Percentiles rank a stretch among this genome's conserved stretches.
Evolutionary conservation across 1,140 invertebrate genomes (phyloP).

Genomic region (Paramacrobiotus metropolitanus): DNA sequence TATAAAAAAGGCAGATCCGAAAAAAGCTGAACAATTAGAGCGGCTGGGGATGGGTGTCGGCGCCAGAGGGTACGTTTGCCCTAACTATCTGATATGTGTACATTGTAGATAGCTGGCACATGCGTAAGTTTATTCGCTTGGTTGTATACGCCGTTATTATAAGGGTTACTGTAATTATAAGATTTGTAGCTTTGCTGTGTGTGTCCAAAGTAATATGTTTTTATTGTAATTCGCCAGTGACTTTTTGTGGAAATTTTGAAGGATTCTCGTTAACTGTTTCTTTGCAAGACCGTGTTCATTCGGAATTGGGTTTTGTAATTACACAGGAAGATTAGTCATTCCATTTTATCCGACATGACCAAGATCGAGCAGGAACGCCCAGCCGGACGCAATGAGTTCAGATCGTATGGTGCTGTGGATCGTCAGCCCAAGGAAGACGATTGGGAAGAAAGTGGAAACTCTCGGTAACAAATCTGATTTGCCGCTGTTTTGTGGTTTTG

Average conservation of each 20-base stretch:
- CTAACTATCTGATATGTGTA: conserved; percentile 9
- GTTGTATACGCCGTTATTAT: too few species aligned
- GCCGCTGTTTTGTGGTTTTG: too few species aligned
- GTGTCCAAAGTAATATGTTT: too few species aligned
- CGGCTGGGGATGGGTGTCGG: conserved; percentile 74
- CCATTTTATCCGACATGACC: conserved; percentile 72
- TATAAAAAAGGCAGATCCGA: conserved; percentile 48
- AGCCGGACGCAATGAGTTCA: conserved; percentile 15
- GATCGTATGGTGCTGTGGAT: conserved; percentile 27
- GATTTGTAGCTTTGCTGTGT: too few species aligned
- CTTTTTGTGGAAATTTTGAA: too few species aligned
- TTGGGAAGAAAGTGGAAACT: too few species aligned
- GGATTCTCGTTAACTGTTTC: too few species aligned
- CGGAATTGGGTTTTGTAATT: conserved; percentile 7
- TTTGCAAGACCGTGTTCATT: conserved; percentile 7
- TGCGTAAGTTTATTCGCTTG: too few species aligned
- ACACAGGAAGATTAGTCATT: conserved; percentile 39
- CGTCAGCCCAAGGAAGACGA: conserved; percentile 15
- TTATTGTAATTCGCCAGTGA: too few species aligned
- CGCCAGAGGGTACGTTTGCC: conserved; percentile 28
- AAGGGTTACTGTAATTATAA: too few species aligned
- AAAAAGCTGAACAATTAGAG: conserved; percentile 66
- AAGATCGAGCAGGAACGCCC: conserved; percentile 60
- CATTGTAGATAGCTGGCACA: conserved; percentile 31
- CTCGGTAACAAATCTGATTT: too few species aligned